Conservation (phyloP, 1,140 invertebrate species). For the Bombus confusus region DNA sequence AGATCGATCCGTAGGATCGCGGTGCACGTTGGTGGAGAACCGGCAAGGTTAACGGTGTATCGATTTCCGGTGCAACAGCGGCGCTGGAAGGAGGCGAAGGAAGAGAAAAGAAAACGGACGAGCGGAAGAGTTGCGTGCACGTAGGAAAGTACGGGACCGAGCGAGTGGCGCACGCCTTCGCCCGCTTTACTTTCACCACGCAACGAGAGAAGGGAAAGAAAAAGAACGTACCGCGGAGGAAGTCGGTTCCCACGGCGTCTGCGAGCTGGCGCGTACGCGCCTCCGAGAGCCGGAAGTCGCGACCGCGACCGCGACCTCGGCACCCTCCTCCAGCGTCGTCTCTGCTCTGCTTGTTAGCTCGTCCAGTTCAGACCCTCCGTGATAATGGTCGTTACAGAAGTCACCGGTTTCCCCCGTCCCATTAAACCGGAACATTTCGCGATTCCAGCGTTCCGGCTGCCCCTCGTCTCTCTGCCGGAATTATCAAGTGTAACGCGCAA, state of each 20-base stretch:
- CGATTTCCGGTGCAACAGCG: constrained; percentile 8
- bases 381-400: constrained; percentile 26
- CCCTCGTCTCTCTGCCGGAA: neutral
- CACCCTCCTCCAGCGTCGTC: constrained; percentile 58
- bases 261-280: constrained; percentile 13
- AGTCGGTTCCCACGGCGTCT: constrained; percentile 56
- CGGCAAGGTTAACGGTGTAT: neutral
- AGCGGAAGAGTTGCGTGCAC: constrained; percentile 39
- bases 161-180: constrained; percentile 29
- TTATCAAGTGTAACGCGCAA: neutral
- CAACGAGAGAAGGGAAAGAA: constrained; percentile 15
- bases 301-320: constrained; percentile 59
- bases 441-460: neutral
- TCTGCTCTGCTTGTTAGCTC: constrained; percentile 32
- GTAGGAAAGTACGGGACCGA: constrained; percentile 28
- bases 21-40: neutral
- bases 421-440: constrained; percentile 30
- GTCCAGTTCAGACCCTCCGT: neutral
- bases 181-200: constrained; percentile 52
- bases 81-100: neutral
- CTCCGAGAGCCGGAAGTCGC: constrained; percentile 51
- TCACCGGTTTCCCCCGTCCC: neutral
- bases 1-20: neutral
- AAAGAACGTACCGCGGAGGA: constrained; percentile 29
- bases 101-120: neutral